phyloP scores from a whole-genome alignment of 2,797 vertebrate species.

The Odontamblyopus lacepedii region DNA sequence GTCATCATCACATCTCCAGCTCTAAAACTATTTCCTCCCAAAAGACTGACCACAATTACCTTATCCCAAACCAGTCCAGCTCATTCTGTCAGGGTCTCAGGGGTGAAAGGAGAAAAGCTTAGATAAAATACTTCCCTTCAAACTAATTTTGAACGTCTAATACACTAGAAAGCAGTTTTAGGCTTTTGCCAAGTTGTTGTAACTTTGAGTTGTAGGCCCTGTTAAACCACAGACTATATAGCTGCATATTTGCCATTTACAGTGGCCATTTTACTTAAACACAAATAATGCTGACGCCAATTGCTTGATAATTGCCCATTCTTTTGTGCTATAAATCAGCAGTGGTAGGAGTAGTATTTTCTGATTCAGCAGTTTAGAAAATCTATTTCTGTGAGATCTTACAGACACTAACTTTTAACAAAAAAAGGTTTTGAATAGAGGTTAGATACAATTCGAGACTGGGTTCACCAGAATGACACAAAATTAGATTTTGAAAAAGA shows the following conservation, averaged over 20 bases:
- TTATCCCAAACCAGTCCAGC: slow-evolving; percentile 39
- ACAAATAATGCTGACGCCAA: background rate
- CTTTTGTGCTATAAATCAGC: background rate
- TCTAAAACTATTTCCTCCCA: slow-evolving; percentile 57
- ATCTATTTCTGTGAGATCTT: background rate
- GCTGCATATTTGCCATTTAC: background rate
- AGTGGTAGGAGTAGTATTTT: background rate
- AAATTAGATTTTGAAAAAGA: too few relatives aligned
- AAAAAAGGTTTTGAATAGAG: too few relatives aligned
- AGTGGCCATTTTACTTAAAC: background rate
- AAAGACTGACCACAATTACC: slow-evolving; percentile 39
- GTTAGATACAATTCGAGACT: too few relatives aligned
- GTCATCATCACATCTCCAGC: slow-evolving; percentile 67
- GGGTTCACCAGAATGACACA: too few relatives aligned
- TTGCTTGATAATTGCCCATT: background rate
- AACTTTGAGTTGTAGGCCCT: background rate
- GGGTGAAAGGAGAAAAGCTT: slow-evolving; percentile 1
- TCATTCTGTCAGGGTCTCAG: slow-evolving; percentile 25
- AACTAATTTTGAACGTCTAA: slow-evolving; percentile 1
- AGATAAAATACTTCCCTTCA: background rate
- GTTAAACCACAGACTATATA: background rate
- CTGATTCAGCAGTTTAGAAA: background rate
- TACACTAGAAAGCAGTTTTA: background rate
- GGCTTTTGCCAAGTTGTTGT: background rate
- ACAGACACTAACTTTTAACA: too few relatives aligned